These are phyloP conservation scores for Peromyscus nudipes DNA, from an alignment of 2,797 vertebrate species.

Conservation along the genomic window DNA sequence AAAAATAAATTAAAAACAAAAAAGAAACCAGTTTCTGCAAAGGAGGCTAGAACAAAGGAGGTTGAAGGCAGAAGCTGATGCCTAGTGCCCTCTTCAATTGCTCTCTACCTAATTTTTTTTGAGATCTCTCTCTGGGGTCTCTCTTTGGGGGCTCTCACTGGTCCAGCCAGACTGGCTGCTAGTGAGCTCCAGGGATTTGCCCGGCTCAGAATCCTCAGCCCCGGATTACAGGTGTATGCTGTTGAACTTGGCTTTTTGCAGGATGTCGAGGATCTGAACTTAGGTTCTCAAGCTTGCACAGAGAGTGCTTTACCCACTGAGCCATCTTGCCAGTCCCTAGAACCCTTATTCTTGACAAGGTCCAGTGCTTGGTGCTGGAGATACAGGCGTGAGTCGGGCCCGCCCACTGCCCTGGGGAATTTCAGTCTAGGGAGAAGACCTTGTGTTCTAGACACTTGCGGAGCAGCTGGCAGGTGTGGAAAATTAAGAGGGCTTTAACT, in stretches of 20 bases:
- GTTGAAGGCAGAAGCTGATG: neutral
- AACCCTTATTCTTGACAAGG: neutral
- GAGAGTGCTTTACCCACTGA: neutral
- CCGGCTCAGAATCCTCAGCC: neutral
- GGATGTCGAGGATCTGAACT: neutral
- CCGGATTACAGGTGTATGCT: neutral
- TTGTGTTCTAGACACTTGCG: neutral
- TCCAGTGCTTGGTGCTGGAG: neutral
- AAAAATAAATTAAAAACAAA: neutral
- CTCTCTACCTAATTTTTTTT: neutral
- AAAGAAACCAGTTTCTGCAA: neutral
- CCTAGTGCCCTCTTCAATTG: neutral
- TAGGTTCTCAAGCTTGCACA: neutral
- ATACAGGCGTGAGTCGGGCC: neutral
- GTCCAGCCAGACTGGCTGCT: no score
- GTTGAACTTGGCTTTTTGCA: neutral
- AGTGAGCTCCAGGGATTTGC: neutral
- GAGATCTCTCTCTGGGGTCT: neutral
- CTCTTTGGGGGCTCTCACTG: neutral
- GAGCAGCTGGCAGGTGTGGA: neutral
- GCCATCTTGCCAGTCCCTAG: neutral
- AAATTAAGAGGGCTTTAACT: neutral
- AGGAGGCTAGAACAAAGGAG: neutral
- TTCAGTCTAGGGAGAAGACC: neutral
- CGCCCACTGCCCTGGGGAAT: neutral